Evolutionary conservation across 2,113 vertebrate genomes (phyloP), one percentile per base, ranked within the genome.

Genomic region (Anarhynchus alexandrinus): DNA sequence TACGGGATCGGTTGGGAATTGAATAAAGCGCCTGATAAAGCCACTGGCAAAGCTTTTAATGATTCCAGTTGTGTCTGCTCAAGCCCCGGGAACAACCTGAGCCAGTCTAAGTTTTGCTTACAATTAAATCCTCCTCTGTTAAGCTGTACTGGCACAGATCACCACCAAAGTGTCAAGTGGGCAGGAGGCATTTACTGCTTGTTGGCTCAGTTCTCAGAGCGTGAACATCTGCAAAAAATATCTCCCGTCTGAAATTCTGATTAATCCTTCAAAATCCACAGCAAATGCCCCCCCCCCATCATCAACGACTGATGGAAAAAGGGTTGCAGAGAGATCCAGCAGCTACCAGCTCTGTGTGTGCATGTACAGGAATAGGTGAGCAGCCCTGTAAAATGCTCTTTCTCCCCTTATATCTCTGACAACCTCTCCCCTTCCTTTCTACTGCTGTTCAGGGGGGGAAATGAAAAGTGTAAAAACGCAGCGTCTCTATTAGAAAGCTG

Each of bases 321-420:
- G 25, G 5, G 11, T 11, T 21, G 55, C 51, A 47, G 65, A 23
- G 42, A 47, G 36, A 32, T 26, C 18, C 13, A 25, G 57, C 15
- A 6, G 3, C 20, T 4, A 2, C 15, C 58, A 47, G 83, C 47
- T 51, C 15, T 64, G 3, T 12, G 61, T 6, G 32, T 3, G 13
- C 1, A 0, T 13, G 21, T 9, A 6, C 32, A 9, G 15, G 43
- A 76, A 10, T 7, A 20, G 14, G 27, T 8, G 54, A 61, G 19
- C 36, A 64, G n/a, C 51, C 6, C 3, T 4, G 11, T 7, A 29
- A 65, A 79, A 66, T 8, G 9, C 10, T 17, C 27, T 20, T 43
- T 66, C 14, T 43, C 30, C 12, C 3, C 81, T 67, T 9, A 0
- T 3, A 0, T 4, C 59, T 29, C 65, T 30, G 45, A 20, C 29